Base-by-base conservation (phyloP, 2,888 invertebrate species). In the Chrysodeixis includens region DNA sequence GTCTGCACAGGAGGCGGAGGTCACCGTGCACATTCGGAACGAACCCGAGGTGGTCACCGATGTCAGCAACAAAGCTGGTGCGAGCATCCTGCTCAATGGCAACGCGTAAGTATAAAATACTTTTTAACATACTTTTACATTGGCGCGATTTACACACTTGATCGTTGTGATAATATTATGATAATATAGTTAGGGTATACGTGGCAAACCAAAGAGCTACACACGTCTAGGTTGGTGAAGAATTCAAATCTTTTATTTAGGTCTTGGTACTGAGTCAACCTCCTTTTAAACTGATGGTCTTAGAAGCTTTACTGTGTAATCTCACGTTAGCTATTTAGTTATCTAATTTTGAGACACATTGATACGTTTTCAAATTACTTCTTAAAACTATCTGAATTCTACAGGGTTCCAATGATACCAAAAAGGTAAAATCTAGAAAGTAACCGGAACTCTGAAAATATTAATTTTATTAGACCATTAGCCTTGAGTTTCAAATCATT, bases 401-500 rank as follows among this genome's bases (percentile, higher is more conserved):
- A 16, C 9, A 46, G 1, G 16, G 46, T 7, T 46, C 9, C 6
- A 8, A 16, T 1, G 1, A 18, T 46, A 9, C 5, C 0, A 9
- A 1, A 18, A 1, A 18, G 26, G n/a, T n/a, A n/a, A n/a, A n/a
- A n/a, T n/a, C 26, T 26, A 26, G 2, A 49, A 49, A 20, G 9
- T 4, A 16, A 8, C 6, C 32, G 26, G 40, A 52, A 55, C 18
- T 46, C 56, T 20, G 51, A 1, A 62, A 58, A 44, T 26, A 56
- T n/a, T n/a, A n/a, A n/a, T 52, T 63, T 30, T n/a, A 56, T 62
- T 56, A 26, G 44, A 18, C 20, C 67, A 68, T 72, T 64, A 79
- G 58, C 83, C 81, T 80, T 78, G 78, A 68, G 69, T 75, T 72
- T 59, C 62, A 68, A 82, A 78, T 82, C 78, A 56, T 78, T 46